Percentiles rank a stretch among this genome's conserved stretches.
Conservation (phyloP, 2,888 invertebrate genomes). For the Calameuta filiformis region DNA sequence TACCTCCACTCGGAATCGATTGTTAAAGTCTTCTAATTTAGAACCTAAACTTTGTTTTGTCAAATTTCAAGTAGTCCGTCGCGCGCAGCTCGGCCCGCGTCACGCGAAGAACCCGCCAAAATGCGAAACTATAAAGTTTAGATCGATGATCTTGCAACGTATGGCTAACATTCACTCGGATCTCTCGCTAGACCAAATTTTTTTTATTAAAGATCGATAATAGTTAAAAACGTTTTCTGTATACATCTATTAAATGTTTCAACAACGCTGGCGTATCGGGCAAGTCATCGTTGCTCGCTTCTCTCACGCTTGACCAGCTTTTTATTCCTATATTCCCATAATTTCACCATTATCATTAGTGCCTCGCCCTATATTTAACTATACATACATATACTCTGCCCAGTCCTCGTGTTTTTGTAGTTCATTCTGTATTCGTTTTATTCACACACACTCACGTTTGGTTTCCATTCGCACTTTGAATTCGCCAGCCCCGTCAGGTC, state of each 20-base stretch:
- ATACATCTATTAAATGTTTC: constrained; percentile 56
- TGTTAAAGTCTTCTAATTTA: no score
- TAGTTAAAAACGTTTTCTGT: constrained; percentile 46
- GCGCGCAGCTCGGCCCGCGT: no score
- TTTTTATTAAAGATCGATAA: constrained; percentile 32
- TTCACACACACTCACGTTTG: constrained; percentile 4
- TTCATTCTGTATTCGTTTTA: neutral
- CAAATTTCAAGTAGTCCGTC: no score
- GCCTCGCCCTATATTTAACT: constrained; percentile 1
- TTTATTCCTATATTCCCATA: neutral
- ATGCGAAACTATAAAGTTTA: no score
- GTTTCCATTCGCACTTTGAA: no score
- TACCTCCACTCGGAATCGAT: no score
- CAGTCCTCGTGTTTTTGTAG: no score
- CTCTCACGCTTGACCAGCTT: constrained; percentile 15
- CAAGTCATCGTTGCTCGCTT: constrained; percentile 46
- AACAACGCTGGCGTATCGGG: constrained; percentile 51
- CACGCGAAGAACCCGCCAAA: no score
- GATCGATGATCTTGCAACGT: no score
- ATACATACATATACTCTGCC: no score
- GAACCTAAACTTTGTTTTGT: no score
- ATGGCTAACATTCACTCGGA: constrained; percentile 29
- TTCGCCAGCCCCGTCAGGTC: no score
- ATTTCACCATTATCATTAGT: neutral
- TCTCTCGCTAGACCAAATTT: constrained; percentile 25